Evolutionary conservation across 2,888 invertebrate genomes (phyloP).

Genomic region (Cinara cedri): DNA sequence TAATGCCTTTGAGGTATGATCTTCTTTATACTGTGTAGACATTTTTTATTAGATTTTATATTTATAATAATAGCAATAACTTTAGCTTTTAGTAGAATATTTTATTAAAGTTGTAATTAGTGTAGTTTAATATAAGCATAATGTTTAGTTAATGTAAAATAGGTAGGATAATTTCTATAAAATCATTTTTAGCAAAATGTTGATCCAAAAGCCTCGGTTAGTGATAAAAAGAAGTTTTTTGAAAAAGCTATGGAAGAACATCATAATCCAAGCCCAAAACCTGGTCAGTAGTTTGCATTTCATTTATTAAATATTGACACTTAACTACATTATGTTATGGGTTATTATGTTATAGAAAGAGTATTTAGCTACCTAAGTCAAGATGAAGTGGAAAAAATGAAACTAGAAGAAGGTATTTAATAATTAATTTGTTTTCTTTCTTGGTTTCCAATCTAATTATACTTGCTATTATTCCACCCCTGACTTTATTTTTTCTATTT

Average conservation of each 20-base stretch:
- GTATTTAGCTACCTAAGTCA: constrained; percentile 91
- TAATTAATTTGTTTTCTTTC: no score
- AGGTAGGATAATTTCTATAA: constrained; percentile 10
- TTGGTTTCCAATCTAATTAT: no score
- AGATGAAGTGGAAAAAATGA: constrained; percentile 92
- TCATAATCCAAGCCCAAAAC: constrained; percentile 82
- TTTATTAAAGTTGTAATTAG: constrained; percentile 5
- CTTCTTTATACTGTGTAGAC: constrained; percentile 55
- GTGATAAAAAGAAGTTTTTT: constrained; percentile 92
- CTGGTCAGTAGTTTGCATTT: constrained; percentile 68
- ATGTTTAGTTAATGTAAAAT: constrained; percentile 1
- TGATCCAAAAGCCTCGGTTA: constrained; percentile 84
- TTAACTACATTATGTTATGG: constrained; percentile 7
- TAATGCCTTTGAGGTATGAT: constrained; percentile 51
- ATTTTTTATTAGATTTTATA: constrained; percentile 33
- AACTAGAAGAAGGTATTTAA: constrained; percentile 79
- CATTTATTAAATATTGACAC: background rate
- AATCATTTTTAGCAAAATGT: constrained; percentile 60
- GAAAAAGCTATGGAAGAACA: constrained; percentile 95
- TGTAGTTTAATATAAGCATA: background rate
- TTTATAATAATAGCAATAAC: constrained; percentile 14
- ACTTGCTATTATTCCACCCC: no score
- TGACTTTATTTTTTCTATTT: no score
- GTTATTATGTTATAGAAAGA: constrained; percentile 72
- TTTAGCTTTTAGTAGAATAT: constrained; percentile 47